A percentile compares a stretch with the other conserved stretches of the same genome.
Conservation (phyloP, 2,888 invertebrate genomes). For the Alviniconcha strummeri region DNA sequence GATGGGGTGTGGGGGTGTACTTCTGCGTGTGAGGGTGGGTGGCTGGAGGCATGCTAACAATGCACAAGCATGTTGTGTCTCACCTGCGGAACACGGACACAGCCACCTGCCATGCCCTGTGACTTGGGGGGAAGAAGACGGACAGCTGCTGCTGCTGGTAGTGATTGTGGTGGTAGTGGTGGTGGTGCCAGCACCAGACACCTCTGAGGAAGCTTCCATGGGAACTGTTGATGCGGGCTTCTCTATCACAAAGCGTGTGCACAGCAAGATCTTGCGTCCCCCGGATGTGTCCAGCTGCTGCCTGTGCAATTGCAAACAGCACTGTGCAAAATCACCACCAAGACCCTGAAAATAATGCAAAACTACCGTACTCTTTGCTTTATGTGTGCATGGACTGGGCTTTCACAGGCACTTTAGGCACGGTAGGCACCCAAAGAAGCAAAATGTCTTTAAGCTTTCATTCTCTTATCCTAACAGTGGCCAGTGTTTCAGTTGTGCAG, state of each 20-base stretch:
- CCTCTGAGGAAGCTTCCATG: background rate
- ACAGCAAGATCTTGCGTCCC: conserved; percentile 47
- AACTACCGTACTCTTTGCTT: no score
- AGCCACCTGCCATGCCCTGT: conserved; percentile 43
- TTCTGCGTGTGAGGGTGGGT: no score
- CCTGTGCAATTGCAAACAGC: conserved; percentile 42
- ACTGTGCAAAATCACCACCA: no score
- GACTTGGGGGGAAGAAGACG: background rate
- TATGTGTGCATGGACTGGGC: no score
- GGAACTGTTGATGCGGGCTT: background rate
- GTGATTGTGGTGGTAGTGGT: background rate
- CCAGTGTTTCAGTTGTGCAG: no score
- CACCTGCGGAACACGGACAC: conserved; percentile 58
- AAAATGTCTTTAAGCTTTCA: no score
- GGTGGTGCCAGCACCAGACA: background rate
- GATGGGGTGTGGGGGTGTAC: no score
- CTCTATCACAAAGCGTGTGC: conserved; percentile 48
- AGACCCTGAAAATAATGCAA: no score
- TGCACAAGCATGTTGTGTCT: background rate
- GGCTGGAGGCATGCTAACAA: no score
- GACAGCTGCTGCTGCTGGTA: background rate
- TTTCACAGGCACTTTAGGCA: no score
- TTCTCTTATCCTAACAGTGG: no score
- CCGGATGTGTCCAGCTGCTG: conserved; percentile 51
- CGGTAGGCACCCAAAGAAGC: no score